phyloP scores from a whole-genome alignment of 2,888 invertebrate genomes.

The Nasonovia ribisnigri region DNA sequence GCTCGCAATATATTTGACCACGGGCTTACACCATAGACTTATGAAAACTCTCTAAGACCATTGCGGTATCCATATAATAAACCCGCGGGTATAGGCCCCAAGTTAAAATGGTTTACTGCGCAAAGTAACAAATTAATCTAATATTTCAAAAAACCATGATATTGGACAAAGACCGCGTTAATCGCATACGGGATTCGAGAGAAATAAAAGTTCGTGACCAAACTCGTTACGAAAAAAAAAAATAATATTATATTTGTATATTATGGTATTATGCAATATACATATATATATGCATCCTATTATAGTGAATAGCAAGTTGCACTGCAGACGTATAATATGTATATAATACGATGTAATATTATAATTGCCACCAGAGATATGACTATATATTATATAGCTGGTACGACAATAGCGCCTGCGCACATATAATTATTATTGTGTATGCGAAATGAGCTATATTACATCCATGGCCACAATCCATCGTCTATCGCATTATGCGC shows the following conservation, averaged over 20 bases:
- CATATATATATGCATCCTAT: background rate
- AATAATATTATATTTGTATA: too few species aligned
- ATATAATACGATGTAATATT: background rate
- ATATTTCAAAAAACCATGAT: background rate
- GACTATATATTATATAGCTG: background rate
- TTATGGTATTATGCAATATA: background rate
- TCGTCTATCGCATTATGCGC: too few species aligned
- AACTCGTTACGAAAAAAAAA: background rate
- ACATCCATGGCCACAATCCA: too few species aligned
- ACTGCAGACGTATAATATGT: background rate
- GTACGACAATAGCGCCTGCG: too few species aligned
- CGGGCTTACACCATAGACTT: background rate
- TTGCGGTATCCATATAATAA: too few species aligned
- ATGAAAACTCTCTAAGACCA: background rate
- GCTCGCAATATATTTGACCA: too few species aligned
- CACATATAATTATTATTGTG: background rate
- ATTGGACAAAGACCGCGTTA: too few species aligned
- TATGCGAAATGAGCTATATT: background rate
- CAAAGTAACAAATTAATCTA: background rate
- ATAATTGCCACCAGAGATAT: background rate
- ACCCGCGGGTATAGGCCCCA: background rate
- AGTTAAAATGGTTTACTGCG: background rate
- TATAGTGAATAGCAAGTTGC: background rate
- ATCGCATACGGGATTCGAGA: background rate
- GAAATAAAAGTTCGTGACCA: conserved; percentile 22